Evolutionary conservation across 2,888 invertebrate genomes (phyloP), one percentile per base, ranked within the genome.

Genomic region (Cremastinae sp.): DNA sequence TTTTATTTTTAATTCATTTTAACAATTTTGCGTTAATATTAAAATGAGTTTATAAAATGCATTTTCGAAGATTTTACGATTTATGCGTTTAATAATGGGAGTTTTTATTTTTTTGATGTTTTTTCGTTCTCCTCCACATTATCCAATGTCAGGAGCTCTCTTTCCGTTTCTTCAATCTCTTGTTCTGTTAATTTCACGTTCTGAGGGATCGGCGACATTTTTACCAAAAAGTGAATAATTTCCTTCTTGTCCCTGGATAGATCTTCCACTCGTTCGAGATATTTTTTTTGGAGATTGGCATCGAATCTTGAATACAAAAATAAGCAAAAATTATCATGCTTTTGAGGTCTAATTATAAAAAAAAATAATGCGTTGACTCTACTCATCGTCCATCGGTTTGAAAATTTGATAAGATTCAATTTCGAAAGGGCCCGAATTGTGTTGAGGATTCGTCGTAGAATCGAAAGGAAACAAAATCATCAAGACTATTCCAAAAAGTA

Each of bases 381-480:
- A 16, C 51, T 18, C 9, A 18, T 18, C 22, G 5, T 58, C 56
- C 1, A 61, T 53, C 4, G 74, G 77, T 18, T 77, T 77, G 49
- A 70, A 70, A 51, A 77, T 37, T 43, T 70, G 65, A 56, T 39
- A 56, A 22, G 55, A 47, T 49, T 77, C 41, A 0, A 77, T 56
- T 35, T 72, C 72, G 45, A 72, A 53, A 1, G 75, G 72, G 9
- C 58, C 72, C 10, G 39, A 45, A 18, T 58, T 22, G 7, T 14
- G 37, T 18, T 39, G 55, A 10, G 70, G 35, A 28, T 64, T 18
- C 16, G 28, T 20, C 7, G 65, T 28, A 7, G 58, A n/a, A 41
- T 79, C 14, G 16, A 74, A 77, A 10, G 78, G 77, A 39, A 62
- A 74, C 41, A 68, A 20, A 1, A 22, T 53, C 74, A 80, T 72